Percentiles rank a stretch among this genome's conserved stretches.
These are phyloP conservation scores for Morpho deidamia DNA, from an alignment of 2,888 invertebrate species.

Conservation along the genomic window DNA sequence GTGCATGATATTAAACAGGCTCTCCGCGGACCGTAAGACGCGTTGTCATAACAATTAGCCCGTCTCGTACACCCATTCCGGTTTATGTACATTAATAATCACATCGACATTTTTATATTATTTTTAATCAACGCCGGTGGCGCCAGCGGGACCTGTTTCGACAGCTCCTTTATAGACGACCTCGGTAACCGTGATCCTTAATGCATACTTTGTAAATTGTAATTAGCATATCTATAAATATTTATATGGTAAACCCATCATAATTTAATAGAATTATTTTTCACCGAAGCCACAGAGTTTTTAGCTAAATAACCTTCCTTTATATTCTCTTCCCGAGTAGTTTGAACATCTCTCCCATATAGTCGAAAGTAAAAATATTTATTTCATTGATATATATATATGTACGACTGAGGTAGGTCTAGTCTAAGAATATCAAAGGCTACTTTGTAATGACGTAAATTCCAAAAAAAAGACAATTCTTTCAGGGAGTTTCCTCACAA, in stretches of 20 bases:
- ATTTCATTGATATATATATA: no score
- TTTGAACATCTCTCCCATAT: no score
- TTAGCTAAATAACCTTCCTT: no score
- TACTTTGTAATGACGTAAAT: no score
- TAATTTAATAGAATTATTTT: no score
- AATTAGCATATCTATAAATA: background rate
- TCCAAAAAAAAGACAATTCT: no score
- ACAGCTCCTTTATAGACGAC: background rate
- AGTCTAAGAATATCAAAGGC: no score
- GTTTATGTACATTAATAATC: conserved; percentile 49
- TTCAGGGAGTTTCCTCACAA: no score
- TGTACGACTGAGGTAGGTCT: no score
- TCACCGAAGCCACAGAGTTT: background rate
- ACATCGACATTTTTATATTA: conserved; percentile 35
- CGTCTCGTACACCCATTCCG: conserved; percentile 16
- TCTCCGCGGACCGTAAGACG: conserved; percentile 26
- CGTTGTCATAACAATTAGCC: conserved; percentile 46
- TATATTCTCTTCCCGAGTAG: no score
- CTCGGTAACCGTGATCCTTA: background rate
- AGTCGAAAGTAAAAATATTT: no score
- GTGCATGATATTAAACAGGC: conserved; percentile 1
- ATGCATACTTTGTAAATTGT: background rate
- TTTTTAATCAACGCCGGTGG: conserved; percentile 48
- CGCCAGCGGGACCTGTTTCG: conserved; percentile 44
- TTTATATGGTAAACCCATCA: no score